Conservation (phyloP, 2,113 vertebrate species). For the Galeopterus variegatus region DNA sequence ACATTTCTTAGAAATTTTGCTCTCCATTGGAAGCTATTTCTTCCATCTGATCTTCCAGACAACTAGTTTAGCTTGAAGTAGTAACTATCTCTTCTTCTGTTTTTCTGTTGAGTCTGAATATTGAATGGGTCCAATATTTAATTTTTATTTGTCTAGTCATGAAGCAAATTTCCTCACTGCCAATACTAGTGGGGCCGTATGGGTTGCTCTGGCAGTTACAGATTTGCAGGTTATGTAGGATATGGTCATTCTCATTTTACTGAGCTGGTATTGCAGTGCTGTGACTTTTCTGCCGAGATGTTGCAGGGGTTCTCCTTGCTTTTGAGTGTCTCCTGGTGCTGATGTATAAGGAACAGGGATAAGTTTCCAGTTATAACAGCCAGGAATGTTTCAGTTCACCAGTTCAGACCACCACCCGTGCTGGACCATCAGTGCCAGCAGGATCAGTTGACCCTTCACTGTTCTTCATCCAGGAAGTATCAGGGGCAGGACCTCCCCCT, state of each 20-base stretch:
- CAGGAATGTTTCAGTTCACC: not conserved
- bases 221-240: not conserved
- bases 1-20: not conserved
- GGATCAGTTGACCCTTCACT: not conserved
- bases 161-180: not conserved
- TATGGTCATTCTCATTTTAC: not conserved
- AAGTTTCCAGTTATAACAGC: not conserved
- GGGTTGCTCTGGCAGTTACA: not conserved
- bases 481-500: not conserved
- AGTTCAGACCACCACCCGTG: not conserved
- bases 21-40: not conserved
- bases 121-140: not conserved
- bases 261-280: not conserved
- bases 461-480: not conserved
- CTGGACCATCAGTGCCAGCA: not conserved
- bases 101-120: not conserved
- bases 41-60: constrained; percentile 15
- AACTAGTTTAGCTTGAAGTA: not conserved
- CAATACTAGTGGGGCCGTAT: not conserved
- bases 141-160: not conserved
- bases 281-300: not conserved
- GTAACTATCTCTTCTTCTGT: not conserved
- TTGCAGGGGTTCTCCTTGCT: not conserved
- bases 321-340: not conserved
- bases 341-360: not conserved